Percentiles rank a stretch among this genome's conserved stretches.
Evolutionary conservation across 2,797 vertebrate species (phyloP).

Genomic region (Eleutherodactylus coqui): DNA sequence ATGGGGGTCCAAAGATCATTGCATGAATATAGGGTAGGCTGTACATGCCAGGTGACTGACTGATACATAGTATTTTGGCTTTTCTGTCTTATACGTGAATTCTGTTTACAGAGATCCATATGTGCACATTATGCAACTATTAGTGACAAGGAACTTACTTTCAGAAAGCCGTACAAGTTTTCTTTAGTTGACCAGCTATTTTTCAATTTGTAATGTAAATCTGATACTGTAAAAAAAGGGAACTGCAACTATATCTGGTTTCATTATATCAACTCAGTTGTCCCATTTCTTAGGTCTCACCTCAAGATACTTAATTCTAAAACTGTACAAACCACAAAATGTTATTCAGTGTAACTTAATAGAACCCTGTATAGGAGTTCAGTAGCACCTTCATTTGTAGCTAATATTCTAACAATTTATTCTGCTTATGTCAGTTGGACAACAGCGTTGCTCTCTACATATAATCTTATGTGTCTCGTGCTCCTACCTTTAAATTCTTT

Average conservation of each 20-base stretch:
- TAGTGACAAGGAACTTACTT: background rate
- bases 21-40: too few relatives aligned
- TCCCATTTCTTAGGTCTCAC: background rate
- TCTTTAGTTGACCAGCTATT: background rate
- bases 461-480: background rate
- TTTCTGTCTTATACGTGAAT: background rate
- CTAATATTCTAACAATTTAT: background rate
- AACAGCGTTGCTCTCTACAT: background rate
- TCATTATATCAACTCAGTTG: background rate
- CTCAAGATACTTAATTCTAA: background rate
- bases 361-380: background rate
- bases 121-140: background rate
- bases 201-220: background rate
- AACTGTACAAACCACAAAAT: background rate
- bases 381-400: background rate
- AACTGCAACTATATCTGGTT: conserved; percentile 14
- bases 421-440: background rate
- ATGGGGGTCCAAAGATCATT: too few relatives aligned
- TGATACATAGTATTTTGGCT: background rate
- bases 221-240: conserved; percentile 9
- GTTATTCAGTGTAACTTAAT: background rate
- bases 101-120: background rate
- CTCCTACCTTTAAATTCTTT: background rate
- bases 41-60: background rate
- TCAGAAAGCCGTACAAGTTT: background rate